These are phyloP conservation scores for Hypothenemus hampei DNA, from an alignment of 1,140 invertebrate species.

Conservation along the genomic window DNA sequence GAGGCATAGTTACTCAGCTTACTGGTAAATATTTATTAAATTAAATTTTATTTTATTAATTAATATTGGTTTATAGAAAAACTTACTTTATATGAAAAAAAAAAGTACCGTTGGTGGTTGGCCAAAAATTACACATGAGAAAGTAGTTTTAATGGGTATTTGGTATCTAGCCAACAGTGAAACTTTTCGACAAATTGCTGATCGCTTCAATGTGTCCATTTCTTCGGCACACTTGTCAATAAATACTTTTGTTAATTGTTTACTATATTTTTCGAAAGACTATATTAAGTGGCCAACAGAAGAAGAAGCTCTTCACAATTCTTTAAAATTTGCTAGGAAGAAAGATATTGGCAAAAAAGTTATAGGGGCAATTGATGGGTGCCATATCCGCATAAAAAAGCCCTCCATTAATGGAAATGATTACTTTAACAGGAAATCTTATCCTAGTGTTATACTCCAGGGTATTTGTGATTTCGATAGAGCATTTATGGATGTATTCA, in stretches of 20 bases:
- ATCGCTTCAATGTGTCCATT: background rate
- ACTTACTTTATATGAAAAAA: too few relatives aligned
- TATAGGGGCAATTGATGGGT: background rate
- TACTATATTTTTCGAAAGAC: background rate
- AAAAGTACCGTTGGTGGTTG: too few relatives aligned
- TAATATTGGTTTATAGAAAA: too few relatives aligned
- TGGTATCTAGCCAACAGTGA: background rate
- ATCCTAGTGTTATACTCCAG: background rate
- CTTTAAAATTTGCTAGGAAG: background rate
- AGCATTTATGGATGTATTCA: slow-evolving; percentile 18
- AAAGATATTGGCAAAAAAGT: background rate
- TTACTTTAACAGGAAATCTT: slow-evolving; percentile 13
- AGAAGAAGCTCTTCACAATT: too few relatives aligned
- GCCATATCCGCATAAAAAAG: slow-evolving; percentile 11
- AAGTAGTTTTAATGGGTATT: background rate
- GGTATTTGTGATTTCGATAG: background rate
- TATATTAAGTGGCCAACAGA: background rate
- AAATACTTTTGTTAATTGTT: background rate
- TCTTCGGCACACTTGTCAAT: background rate
- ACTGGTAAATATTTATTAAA: too few relatives aligned
- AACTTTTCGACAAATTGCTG: background rate
- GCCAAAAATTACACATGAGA: too few relatives aligned
- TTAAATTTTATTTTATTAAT: too few relatives aligned
- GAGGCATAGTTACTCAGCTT: too few relatives aligned
- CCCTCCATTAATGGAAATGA: slow-evolving; percentile 8